Evolutionary conservation across 2,888 invertebrate genomes (phyloP), one percentile per base, ranked within the genome.

Genomic region (Nasonovia ribisnigri): DNA sequence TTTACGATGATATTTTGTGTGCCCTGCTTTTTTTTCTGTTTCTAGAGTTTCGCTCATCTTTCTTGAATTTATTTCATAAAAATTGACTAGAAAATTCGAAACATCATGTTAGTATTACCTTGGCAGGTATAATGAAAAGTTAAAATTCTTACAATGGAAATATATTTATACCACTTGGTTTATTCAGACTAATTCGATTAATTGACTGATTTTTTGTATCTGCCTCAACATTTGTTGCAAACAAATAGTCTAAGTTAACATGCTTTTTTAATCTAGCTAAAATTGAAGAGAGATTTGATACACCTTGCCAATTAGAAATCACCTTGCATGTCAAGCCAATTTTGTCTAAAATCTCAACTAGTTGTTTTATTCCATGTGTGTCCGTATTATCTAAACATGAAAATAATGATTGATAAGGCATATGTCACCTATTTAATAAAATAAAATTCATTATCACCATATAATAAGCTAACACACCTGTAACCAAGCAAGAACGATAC

Each of bases 141-240:
- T 43, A 13, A 20, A 84, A 89, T 92, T 67, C 90, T 94, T 94
- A 94, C 94, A 77, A 67, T 11, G 94, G 91, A 46, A 94, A 91
- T 13, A 93, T 11, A 84, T 67, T 60, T 8, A 11, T 42, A 29
- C 54, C 91, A 11, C 54, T 91, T n/a, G 94, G 94, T 94, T 94
- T 94, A 51, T 54, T 24, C 20, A 94, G 51, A 24, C 60, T 42
- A 24, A 94, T 96, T 94, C 97, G 96, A 95, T 97, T 97, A n/a
- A n/a, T n/a, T n/a, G n/a, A n/a, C n/a, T n/a, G n/a, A 95, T 97
- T 97, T 95, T 97, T 96, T 26, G 97, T 96, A 95, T 97, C 97
- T 95, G n/a, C n/a, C n/a, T n/a, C n/a, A n/a, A n/a, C n/a, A n/a
- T n/a, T n/a, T n/a, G 97, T 96, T 94, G 97, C 96, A 26, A 97